Evolutionary conservation across 2,888 invertebrate genomes (phyloP).

Genomic region (Belgica antarctica): DNA sequence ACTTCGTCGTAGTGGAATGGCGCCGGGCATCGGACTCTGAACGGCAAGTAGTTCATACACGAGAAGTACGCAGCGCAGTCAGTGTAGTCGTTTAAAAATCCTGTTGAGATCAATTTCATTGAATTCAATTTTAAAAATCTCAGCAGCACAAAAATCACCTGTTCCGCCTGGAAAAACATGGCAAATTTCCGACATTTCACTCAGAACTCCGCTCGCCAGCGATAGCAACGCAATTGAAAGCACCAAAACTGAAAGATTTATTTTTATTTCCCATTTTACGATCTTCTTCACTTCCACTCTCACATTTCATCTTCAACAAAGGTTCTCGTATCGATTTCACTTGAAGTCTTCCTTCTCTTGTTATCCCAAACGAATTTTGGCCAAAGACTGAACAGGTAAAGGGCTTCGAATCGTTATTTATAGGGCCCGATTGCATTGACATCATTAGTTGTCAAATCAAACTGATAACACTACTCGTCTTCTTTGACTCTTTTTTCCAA

Average conservation of each 20-base stretch:
- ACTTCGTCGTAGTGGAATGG: slow-evolving; percentile 14
- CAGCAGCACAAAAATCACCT: background rate
- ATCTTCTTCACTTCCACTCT: background rate
- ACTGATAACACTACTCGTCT: too few relatives aligned
- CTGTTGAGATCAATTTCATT: background rate
- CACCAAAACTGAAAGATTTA: background rate
- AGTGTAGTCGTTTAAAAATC: slow-evolving; percentile 13
- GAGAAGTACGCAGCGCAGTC: slow-evolving; percentile 22
- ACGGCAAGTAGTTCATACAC: background rate
- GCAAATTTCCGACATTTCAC: background rate
- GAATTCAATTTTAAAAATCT: too few relatives aligned
- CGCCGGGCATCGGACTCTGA: slow-evolving; percentile 7
- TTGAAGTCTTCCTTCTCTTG: too few relatives aligned
- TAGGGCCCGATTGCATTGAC: too few relatives aligned
- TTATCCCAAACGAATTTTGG: background rate
- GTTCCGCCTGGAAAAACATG: background rate
- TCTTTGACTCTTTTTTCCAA: too few relatives aligned
- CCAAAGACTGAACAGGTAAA: background rate
- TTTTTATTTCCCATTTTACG: background rate
- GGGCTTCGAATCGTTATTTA: background rate
- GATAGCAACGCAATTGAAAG: background rate
- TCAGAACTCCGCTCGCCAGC: background rate
- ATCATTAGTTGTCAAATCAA: too few relatives aligned
- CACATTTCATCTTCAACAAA: slow-evolving; percentile 1
- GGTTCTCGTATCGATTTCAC: too few relatives aligned